phyloP scores from a whole-genome alignment of 2,113 vertebrate genomes.

The Pachycephala philippinensis region DNA sequence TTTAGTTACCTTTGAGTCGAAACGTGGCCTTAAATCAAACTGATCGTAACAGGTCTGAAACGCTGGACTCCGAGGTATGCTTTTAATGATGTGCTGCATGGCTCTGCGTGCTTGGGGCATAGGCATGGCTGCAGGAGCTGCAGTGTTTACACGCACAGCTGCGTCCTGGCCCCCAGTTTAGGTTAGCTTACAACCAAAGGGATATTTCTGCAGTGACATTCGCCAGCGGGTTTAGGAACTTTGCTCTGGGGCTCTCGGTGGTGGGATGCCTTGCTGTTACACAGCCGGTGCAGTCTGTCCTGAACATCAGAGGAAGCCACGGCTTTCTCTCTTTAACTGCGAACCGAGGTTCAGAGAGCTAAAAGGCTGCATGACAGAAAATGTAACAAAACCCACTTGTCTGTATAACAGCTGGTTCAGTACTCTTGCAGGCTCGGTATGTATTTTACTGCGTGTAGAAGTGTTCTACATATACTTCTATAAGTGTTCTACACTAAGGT shows the following conservation, averaged over 20 bases:
- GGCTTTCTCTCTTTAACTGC: background rate
- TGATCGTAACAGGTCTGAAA: rapidly evolving
- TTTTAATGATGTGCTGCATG: rapidly evolving
- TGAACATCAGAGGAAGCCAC: background rate
- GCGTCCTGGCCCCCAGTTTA: background rate
- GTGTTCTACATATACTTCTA: rapidly evolving
- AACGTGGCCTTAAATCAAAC: background rate
- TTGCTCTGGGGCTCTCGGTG: background rate
- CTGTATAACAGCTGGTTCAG: background rate
- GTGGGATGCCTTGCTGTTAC: background rate
- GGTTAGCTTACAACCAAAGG: rapidly evolving
- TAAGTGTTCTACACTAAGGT: background rate
- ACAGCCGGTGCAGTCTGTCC: background rate
- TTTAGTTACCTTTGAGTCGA: background rate
- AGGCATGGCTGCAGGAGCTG: rapidly evolving
- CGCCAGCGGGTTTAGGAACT: background rate
- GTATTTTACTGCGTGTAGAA: rapidly evolving
- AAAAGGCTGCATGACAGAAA: background rate
- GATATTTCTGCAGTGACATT: background rate
- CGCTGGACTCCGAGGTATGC: rapidly evolving
- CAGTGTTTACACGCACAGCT: background rate
- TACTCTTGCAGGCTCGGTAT: background rate
- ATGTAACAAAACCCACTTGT: background rate
- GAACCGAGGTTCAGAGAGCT: background rate
- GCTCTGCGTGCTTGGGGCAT: rapidly evolving